Evolutionary conservation across 1,140 invertebrate genomes (phyloP), one percentile per base, ranked within the genome.

Genomic region (Aleiodes sp.): DNA sequence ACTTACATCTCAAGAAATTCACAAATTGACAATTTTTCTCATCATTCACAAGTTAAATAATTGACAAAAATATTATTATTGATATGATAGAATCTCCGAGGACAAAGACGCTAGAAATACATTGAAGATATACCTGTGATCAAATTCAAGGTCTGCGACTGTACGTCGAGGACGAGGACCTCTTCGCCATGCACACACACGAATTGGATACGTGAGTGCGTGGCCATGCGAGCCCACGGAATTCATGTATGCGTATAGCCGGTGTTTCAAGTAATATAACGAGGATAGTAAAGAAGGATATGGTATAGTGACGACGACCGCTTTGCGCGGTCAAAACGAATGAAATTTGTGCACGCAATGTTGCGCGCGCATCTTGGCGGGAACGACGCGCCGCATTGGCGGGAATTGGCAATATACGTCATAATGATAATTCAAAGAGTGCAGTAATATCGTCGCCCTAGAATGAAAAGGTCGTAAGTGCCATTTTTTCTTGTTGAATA

Each of bases 361-460:
- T 6, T 65, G 63, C 69, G 73, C 77, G 71, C 76, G 76, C 75
- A 73, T 16, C 63, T 65, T 75, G 76, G 77, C 77, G 77, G 76
- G 77, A 79, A 79, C 75, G 72, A 60, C 70, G 68, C 68, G 70
- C 73, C 72, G 43, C 37, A 71, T 75, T 75, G 68, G 73, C 76
- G 73, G 70, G 61, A 57, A 59, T 37, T 52, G 62, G 26, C 39
- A 12, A 41, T 41, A 41, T n/a, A 41, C 39, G 8, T 14, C 6
- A 4, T 14, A n/a, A 46, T 16, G 14, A 46, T 16, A 2, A n/a
- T 46, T 4, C 4, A 19, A 19, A 1, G n/a, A 16, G 7, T 46
- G 1, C 41, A 46, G 8, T 46, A 19, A 46, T 16, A 46, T 46
- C 35, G 75, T 72, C 71, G 68, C 72, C 72, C 72, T n/a, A n/a